These are phyloP conservation scores for Phocoena phocoena DNA, from an alignment of 2,113 vertebrate genomes.

Conservation along the genomic window DNA sequence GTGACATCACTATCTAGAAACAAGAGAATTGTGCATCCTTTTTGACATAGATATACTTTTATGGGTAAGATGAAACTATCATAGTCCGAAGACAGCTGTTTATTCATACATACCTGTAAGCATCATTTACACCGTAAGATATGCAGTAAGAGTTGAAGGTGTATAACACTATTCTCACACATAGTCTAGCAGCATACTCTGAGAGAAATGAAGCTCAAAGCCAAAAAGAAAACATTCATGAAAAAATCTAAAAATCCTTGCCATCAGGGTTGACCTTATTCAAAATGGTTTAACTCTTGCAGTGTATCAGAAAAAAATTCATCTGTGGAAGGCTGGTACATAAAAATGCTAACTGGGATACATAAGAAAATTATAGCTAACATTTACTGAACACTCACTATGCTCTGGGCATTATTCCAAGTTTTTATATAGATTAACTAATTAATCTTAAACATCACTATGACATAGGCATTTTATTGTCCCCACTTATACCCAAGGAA, in stretches of 20 bases:
- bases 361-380: not conserved
- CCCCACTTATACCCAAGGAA: not conserved
- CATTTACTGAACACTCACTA: not conserved
- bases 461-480: slow-evolving; percentile 5
- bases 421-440: not conserved
- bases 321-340: not conserved
- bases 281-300: not conserved
- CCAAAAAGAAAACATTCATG: not conserved
- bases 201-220: not conserved
- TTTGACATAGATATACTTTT: not conserved
- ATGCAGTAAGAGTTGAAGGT: not conserved
- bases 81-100: not conserved
- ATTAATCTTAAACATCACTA: not conserved
- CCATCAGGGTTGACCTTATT: not conserved
- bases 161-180: not conserved
- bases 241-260: not conserved
- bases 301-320: slow-evolving; percentile 1
- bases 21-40: not conserved
- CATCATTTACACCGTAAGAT: not conserved
- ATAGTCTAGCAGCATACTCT: not conserved
- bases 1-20: not conserved
- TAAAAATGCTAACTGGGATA: slow-evolving; percentile 26
- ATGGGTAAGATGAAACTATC: not conserved
- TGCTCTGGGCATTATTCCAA: not conserved
- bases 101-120: not conserved